Conservation (phyloP, 2,797 vertebrate species). For the Neosalanx taihuensis region DNA sequence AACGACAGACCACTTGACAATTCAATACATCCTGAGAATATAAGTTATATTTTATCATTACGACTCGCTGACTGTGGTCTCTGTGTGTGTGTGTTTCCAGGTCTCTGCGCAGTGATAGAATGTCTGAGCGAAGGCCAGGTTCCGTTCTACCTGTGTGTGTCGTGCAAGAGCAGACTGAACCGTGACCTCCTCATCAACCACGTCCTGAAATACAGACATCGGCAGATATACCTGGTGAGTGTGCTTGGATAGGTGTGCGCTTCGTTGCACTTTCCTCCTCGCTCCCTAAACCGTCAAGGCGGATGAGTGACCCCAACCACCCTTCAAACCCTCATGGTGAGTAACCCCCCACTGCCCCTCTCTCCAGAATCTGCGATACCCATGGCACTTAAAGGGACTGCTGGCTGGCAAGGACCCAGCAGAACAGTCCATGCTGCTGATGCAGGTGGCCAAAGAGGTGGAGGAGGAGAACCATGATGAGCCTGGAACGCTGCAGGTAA, state of each 20-base stretch:
- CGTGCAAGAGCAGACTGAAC: conserved; percentile 28
- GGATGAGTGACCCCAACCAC: neutral
- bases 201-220: conserved; percentile 30
- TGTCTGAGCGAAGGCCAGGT: conserved; percentile 30
- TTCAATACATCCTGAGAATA: too few relatives aligned
- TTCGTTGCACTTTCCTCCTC: neutral
- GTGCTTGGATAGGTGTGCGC: too few relatives aligned
- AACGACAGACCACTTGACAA: too few relatives aligned
- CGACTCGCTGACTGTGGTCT: too few relatives aligned
- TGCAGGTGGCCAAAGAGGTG: conserved; percentile 16
- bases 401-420: neutral
- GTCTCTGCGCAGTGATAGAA: conserved; percentile 34
- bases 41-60: too few relatives aligned
- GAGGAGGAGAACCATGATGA: conserved; percentile 22
- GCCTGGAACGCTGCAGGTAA: conserved; percentile 18
- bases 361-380: conserved; percentile 6
- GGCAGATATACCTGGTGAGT: conserved; percentile 33
- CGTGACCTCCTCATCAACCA: conserved; percentile 24
- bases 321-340: too few relatives aligned
- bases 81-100: conserved; percentile 1
- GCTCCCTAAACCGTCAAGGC: neutral
- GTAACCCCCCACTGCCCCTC: too few relatives aligned
- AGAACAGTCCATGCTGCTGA: conserved; percentile 1
- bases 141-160: conserved; percentile 40
- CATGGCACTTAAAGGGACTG: conserved; percentile 1